phyloP scores from a whole-genome alignment of 1,140 invertebrate species.

The Odontomachus brunneus region DNA sequence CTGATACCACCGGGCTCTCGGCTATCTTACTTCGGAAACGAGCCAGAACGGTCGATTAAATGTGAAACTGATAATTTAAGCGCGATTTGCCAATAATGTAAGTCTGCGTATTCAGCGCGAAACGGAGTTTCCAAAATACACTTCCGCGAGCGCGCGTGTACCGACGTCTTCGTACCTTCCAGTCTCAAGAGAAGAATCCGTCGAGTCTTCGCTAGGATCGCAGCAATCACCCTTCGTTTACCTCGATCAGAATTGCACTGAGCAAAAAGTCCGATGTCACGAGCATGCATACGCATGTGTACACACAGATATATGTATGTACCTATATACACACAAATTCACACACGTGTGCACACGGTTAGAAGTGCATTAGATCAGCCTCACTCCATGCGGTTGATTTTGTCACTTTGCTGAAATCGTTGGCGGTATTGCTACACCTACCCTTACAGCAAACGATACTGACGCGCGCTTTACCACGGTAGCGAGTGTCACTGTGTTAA shows the following conservation, averaged over 20 bases:
- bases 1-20: neutral
- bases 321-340: neutral
- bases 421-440: slow-evolving; percentile 7
- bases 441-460: neutral
- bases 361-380: slow-evolving; percentile 35
- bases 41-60: neutral
- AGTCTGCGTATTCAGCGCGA: neutral
- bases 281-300: neutral
- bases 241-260: slow-evolving; percentile 1
- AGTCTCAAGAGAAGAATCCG: neutral
- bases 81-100: neutral
- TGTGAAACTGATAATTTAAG: neutral
- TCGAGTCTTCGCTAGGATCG: neutral
- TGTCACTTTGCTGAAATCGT: slow-evolving; percentile 39
- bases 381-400: slow-evolving; percentile 41
- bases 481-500: slow-evolving; percentile 35
- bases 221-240: slow-evolving; percentile 22
- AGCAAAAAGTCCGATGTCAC: slow-evolving; percentile 38
- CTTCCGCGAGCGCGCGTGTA: neutral
- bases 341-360: neutral
- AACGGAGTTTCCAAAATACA: slow-evolving; percentile 4
- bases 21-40: neutral
- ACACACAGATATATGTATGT: neutral
- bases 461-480: slow-evolving; percentile 18
- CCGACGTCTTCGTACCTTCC: neutral